Conservation (phyloP, 64 coral and sea anemone genomes). For the Platygyra sinensis region DNA sequence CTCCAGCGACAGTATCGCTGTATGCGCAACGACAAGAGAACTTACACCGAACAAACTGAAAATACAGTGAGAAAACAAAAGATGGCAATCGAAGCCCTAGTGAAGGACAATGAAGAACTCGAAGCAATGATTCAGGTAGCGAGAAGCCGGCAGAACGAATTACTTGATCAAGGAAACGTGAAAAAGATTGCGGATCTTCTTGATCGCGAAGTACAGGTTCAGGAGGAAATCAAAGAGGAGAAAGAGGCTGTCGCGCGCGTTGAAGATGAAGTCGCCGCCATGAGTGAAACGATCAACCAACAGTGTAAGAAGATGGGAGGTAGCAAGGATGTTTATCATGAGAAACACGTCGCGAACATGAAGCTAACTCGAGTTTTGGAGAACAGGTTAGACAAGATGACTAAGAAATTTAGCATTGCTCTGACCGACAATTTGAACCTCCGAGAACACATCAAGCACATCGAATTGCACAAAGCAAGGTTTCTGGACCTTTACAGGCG, state of each 20-base stretch:
- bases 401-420: conserved; percentile 79
- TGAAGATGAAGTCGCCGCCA: conserved; percentile 35
- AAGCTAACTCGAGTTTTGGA: conserved; percentile 86
- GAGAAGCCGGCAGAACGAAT: conserved; percentile 55
- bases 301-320: conserved; percentile 61
- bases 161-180: conserved; percentile 65
- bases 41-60: conserved; percentile 86
- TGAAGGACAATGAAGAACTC: conserved; percentile 68
- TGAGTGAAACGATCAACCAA: conserved; percentile 60
- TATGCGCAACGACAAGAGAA: conserved; percentile 88
- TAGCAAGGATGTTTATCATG: conserved; percentile 50
- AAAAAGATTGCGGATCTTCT: conserved; percentile 71
- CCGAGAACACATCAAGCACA: conserved; percentile 73
- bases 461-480: conserved; percentile 71
- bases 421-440: conserved; percentile 72
- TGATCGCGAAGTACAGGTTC: conserved; percentile 58
- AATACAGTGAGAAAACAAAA: conserved; percentile 87
- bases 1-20: conserved; percentile 84
- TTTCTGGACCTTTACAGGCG: conserved; percentile 69
- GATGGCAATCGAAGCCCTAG: conserved; percentile 68
- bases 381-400: conserved; percentile 83
- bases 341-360: conserved; percentile 71
- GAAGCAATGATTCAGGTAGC: conserved; percentile 72
- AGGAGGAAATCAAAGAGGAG: conserved; percentile 61
- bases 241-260: conserved; percentile 38